Conservation (phyloP, 2,113 vertebrate genomes). For the Bostrychus sinensis region DNA sequence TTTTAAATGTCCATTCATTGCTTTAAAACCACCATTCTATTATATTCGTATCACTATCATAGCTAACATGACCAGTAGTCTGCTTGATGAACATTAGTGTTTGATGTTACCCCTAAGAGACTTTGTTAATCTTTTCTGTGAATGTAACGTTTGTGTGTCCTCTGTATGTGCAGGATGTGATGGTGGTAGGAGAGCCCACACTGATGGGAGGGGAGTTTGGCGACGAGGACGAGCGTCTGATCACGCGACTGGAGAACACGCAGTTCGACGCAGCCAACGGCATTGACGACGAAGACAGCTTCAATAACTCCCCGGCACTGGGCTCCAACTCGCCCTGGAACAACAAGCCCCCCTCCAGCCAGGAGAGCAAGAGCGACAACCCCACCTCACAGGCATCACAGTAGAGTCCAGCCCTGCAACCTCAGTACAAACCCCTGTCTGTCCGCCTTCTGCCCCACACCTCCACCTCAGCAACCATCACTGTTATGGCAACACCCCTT, state of each 20-base stretch:
- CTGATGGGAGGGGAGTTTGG: slow-evolving; percentile 99
- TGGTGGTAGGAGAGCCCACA: slow-evolving; percentile 99
- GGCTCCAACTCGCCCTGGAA: slow-evolving; percentile 99
- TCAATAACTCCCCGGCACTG: slow-evolving; percentile 98
- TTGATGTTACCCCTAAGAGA: too few species aligned
- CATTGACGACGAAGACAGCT: slow-evolving; percentile 99
- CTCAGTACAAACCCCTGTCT: slow-evolving; percentile 42
- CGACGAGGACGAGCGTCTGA: slow-evolving; percentile 97
- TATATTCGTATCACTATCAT: too few species aligned
- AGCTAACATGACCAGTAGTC: too few species aligned
- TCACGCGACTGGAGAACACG: slow-evolving; percentile 99
- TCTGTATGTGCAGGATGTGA: slow-evolving; percentile 93
- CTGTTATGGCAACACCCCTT: slow-evolving; percentile 51
- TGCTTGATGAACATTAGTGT: too few species aligned
- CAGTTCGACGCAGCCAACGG: slow-evolving; percentile 98
- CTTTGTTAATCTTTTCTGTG: neutral
- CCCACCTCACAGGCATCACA: slow-evolving; percentile 98
- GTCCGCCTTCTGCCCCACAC: slow-evolving; percentile 38
- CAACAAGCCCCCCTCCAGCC: slow-evolving; percentile 98
- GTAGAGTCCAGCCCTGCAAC: slow-evolving; percentile 79
- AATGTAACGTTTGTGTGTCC: neutral
- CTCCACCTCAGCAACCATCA: slow-evolving; percentile 59
- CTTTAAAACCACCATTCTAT: too few species aligned
- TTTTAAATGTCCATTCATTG: too few species aligned
- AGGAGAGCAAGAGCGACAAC: slow-evolving; percentile 99